Percentiles rank a stretch among this genome's conserved stretches.
phyloP scores from a whole-genome alignment of 2,888 invertebrate species.

The Cenopis cana region DNA sequence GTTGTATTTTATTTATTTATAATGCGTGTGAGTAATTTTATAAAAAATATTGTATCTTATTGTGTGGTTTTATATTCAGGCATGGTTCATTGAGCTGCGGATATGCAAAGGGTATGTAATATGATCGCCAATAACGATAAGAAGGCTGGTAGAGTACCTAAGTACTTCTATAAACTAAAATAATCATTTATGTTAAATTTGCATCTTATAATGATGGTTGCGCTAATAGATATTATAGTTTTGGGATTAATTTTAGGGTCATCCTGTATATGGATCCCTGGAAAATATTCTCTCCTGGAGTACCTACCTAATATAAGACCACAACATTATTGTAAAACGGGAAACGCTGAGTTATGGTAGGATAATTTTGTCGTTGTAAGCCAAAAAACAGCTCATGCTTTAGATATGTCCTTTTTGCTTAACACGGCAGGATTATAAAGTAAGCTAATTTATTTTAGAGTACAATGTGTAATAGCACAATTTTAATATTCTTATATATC shows the following conservation, averaged over 20 bases:
- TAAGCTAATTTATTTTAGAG: slow-evolving; percentile 46
- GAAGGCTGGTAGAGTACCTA: too few species aligned
- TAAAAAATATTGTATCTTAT: slow-evolving; percentile 5
- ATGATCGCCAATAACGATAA: too few species aligned
- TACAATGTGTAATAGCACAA: slow-evolving; percentile 64
- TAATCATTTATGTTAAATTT: too few species aligned
- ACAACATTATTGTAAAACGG: neutral
- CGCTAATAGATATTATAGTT: too few species aligned
- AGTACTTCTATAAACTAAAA: too few species aligned
- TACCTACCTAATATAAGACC: neutral
- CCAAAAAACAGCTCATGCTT: neutral
- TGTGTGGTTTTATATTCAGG: too few species aligned
- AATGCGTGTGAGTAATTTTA: slow-evolving; percentile 19
- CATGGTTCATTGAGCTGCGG: too few species aligned
- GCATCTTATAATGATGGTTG: too few species aligned
- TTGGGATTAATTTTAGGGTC: too few species aligned
- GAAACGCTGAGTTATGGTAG: neutral
- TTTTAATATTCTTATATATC: slow-evolving; percentile 50
- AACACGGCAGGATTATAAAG: neutral
- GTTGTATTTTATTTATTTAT: slow-evolving; percentile 16
- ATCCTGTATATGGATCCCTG: neutral
- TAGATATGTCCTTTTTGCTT: neutral
- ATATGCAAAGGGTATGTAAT: too few species aligned
- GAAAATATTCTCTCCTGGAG: neutral
- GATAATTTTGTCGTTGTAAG: neutral